Conservation (phyloP, 2,113 vertebrate genomes). For the Mormyrus lacerda region DNA sequence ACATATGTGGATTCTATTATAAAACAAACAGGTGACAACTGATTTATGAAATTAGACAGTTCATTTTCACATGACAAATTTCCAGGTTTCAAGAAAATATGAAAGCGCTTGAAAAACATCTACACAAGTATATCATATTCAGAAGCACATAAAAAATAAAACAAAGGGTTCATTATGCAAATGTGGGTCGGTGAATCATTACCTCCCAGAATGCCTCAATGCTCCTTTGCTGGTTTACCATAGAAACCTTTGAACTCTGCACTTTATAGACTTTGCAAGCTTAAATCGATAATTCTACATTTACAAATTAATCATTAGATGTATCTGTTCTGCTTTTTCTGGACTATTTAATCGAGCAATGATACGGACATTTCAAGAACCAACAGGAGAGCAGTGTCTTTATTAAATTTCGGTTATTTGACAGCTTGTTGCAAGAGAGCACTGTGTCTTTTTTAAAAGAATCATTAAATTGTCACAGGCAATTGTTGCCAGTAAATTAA, state of each 20-base stretch:
- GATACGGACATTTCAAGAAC: neutral
- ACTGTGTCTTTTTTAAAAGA: neutral
- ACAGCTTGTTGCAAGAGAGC: neutral
- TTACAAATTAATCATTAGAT: neutral
- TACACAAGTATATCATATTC: neutral
- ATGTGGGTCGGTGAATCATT: neutral
- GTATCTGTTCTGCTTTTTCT: neutral
- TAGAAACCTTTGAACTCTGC: neutral
- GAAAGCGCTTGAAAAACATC: neutral
- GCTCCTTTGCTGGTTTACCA: neutral
- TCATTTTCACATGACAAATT: neutral
- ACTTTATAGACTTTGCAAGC: neutral
- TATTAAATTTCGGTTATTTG: neutral
- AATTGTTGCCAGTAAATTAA: neutral
- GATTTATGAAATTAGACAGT: slow-evolving; percentile 3
- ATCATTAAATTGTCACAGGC: neutral
- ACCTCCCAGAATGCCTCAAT: neutral
- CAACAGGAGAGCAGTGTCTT: neutral
- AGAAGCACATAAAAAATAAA: neutral
- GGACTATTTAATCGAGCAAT: neutral
- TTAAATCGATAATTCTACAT: neutral
- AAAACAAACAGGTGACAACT: neutral
- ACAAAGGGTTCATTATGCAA: neutral
- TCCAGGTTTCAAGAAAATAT: neutral
- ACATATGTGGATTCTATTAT: neutral